Evolutionary conservation across 2,888 invertebrate species (phyloP), one percentile per base, ranked within the genome.

Genomic region (Dilophus febrilis): DNA sequence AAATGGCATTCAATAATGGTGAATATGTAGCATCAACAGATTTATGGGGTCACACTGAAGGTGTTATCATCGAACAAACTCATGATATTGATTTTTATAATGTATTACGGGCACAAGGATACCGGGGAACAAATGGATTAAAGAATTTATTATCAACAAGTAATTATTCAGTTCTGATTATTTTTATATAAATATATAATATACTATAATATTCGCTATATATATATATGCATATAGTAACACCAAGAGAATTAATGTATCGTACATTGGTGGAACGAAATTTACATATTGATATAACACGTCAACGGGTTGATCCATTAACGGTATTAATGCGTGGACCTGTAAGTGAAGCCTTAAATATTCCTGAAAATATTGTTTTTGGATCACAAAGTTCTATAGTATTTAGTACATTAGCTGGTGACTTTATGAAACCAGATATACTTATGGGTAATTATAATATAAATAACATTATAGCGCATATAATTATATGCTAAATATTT

Each of bases 371-470:
- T 37, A 72, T 79, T 3, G 59, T 53, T 1, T 87, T 84, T 77
- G 77, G 75, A 38, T 66, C 65, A 0, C 74, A 74, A 51, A 68
- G 73, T 7, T 42, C 48, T 5, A 35, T 44, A 0, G 83, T 84
- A 1, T 85, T 83, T 51, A 47, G 53, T 18, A 56, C 59, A 22
- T 65, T 81, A 29, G 49, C 53, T 8, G 69, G 49, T 6, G 86
- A 86, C 53, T 85, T 86, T 52, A 85, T 86, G 85, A 82, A 77
- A 54, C 83, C 86, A 1, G 84, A 77, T 18, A 72, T 74, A 3
- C 61, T 74, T 42, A 64, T 71, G 54, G 75, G 81, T 79, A n/a
- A n/a, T n/a, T n/a, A 22, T 22, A 8, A 22, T 22, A 22, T 22
- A 22, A 58, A 47, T 44, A 22, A 22, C n/a, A n/a, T n/a, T n/a